phyloP scores from a whole-genome alignment of 2,113 vertebrate genomes.

The Trichomycterus rosablanca region DNA sequence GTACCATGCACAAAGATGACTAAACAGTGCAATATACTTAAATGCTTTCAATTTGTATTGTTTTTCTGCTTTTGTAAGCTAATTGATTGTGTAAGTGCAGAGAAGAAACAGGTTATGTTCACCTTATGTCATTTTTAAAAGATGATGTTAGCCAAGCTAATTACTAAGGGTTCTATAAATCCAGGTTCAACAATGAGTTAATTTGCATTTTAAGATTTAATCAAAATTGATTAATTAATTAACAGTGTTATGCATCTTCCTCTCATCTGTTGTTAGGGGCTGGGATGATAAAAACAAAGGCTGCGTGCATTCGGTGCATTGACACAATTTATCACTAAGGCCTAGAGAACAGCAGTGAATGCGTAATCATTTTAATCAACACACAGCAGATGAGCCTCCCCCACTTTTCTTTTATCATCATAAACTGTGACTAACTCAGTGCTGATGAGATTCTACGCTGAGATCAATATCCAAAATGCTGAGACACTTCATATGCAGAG shows the following conservation, averaged over 20 bases:
- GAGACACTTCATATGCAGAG: background rate
- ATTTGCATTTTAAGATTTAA: conserved; percentile 72
- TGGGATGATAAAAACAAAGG: conserved; percentile 27
- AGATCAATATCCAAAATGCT: background rate
- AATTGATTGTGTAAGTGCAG: conserved; percentile 37
- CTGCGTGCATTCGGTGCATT: conserved; percentile 23
- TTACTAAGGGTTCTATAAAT: conserved; percentile 69
- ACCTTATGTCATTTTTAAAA: conserved; percentile 56
- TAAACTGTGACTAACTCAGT: conserved; percentile 28
- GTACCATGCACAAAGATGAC: too few species aligned
- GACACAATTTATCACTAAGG: conserved; percentile 39
- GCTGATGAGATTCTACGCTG: conserved; percentile 6
- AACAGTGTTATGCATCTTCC: conserved; percentile 61
- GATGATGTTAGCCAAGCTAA: conserved; percentile 64
- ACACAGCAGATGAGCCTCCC: conserved; percentile 18
- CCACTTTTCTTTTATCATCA: conserved; percentile 13
- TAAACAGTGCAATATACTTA: too few species aligned
- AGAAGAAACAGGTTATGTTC: conserved; percentile 47
- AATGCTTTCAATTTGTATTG: too few species aligned
- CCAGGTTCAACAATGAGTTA: conserved; percentile 67
- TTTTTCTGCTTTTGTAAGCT: too few species aligned
- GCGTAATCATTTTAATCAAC: conserved; percentile 37
- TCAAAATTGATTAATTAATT: conserved; percentile 72
- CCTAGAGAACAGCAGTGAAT: conserved; percentile 23
- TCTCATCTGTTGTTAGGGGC: conserved; percentile 42